Evolutionary conservation across 2,888 invertebrate genomes (phyloP).

Genomic region (Pemphredon lugubris): DNA sequence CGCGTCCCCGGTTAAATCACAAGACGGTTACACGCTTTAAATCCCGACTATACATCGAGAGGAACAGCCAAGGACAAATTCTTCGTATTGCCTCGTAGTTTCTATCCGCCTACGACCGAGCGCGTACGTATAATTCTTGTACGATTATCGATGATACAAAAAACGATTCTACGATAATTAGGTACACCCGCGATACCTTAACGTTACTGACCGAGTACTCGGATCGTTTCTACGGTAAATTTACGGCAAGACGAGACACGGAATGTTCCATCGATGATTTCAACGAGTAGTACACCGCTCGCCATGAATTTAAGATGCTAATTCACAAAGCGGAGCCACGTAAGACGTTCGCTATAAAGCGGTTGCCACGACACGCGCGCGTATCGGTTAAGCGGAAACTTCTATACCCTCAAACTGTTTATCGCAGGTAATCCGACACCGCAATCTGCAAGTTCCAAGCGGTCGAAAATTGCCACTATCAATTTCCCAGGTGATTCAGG

Average conservation of each 20-base stretch:
- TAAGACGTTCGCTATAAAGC: slow-evolving; percentile 7
- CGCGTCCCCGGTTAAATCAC: neutral
- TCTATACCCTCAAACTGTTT: slow-evolving; percentile 33
- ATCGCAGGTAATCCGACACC: slow-evolving; percentile 43
- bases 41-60: neutral
- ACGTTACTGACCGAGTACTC: too few species aligned
- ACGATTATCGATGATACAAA: too few species aligned
- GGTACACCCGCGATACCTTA: too few species aligned
- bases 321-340: slow-evolving; percentile 10
- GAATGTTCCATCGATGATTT: neutral
- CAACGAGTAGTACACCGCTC: neutral
- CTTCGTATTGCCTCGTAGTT: neutral
- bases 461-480: slow-evolving; percentile 44
- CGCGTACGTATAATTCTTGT: too few species aligned
- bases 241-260: too few species aligned
- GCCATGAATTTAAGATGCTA: slow-evolving; percentile 11
- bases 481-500: slow-evolving; percentile 35
- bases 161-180: too few species aligned
- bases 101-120: too few species aligned
- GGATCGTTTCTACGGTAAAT: too few species aligned
- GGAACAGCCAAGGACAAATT: neutral
- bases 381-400: slow-evolving; percentile 15
- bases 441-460: slow-evolving; percentile 33
- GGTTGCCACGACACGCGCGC: neutral
- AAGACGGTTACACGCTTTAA: neutral